Conservation (phyloP, 2,797 vertebrate genomes). For the Apodemus agrarius region DNA sequence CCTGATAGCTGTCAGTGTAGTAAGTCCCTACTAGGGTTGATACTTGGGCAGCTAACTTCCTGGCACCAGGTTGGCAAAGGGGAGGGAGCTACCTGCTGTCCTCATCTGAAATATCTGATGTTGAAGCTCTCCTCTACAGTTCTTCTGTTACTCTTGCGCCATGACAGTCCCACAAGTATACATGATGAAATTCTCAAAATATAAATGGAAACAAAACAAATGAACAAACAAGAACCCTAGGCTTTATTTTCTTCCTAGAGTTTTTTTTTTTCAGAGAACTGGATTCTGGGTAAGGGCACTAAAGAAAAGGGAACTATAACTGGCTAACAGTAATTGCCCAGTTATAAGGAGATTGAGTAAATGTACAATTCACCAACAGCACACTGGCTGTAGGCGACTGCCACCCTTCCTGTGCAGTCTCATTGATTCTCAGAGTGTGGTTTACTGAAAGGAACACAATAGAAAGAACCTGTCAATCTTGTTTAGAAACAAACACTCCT, state of each 20-base stretch:
- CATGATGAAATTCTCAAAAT: background rate
- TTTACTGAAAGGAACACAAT: background rate
- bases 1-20: background rate
- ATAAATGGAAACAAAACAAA: background rate
- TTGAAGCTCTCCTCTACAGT: background rate
- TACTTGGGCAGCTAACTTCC: background rate
- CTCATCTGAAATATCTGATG: background rate
- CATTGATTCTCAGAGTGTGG: background rate
- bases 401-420: constrained; percentile 60
- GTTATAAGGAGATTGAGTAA: constrained; percentile 12
- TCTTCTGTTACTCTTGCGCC: background rate
- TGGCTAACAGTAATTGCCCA: background rate
- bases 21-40: background rate
- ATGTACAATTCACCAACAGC: constrained; percentile 29
- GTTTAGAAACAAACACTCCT: background rate
- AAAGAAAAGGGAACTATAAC: background rate
- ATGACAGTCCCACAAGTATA: background rate
- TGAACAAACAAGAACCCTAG: background rate
- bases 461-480: constrained; percentile 60
- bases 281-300: background rate
- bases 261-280: constrained; percentile 11
- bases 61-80: background rate
- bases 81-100: background rate
- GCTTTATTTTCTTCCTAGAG: background rate
- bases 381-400: background rate